These are phyloP conservation scores for Mantis religiosa DNA, from an alignment of 2,888 invertebrate species.

Conservation along the genomic window DNA sequence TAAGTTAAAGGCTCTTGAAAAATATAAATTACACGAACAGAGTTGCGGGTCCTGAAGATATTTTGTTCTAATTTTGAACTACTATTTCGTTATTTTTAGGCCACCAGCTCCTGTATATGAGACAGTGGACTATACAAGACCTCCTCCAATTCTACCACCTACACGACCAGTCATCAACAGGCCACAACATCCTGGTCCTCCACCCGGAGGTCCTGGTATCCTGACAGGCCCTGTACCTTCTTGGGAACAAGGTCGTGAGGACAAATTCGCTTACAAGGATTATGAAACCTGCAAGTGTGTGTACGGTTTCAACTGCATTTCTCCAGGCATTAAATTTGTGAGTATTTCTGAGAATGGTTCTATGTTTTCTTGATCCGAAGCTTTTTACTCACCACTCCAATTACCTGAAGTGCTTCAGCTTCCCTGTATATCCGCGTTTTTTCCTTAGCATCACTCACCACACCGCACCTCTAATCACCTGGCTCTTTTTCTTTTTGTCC, in stretches of 20 bases:
- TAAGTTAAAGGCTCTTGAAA: no score
- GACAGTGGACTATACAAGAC: conserved; percentile 6
- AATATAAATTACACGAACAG: no score
- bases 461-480: background rate
- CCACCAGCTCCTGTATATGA: conserved; percentile 25
- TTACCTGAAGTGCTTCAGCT: no score
- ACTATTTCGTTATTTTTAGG: background rate
- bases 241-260: conserved; percentile 29
- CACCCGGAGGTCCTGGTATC: conserved; percentile 7
- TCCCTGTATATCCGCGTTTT: no score
- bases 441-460: no score
- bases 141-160: conserved; percentile 5
- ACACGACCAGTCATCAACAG: background rate
- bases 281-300: conserved; percentile 50
- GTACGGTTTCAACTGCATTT: conserved; percentile 53
- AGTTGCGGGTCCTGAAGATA: no score
- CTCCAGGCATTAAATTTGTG: conserved; percentile 52
- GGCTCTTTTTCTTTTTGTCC: background rate
- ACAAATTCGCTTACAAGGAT: conserved; percentile 23
- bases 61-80: no score
- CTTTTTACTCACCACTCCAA: no score
- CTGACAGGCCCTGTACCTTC: conserved; percentile 32
- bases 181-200: background rate
- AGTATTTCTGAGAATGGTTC: conserved; percentile 31
- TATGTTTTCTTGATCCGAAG: no score